Evolutionary conservation across 1,140 invertebrate genomes (phyloP).

Genomic region (Polyergus mexicanus): DNA sequence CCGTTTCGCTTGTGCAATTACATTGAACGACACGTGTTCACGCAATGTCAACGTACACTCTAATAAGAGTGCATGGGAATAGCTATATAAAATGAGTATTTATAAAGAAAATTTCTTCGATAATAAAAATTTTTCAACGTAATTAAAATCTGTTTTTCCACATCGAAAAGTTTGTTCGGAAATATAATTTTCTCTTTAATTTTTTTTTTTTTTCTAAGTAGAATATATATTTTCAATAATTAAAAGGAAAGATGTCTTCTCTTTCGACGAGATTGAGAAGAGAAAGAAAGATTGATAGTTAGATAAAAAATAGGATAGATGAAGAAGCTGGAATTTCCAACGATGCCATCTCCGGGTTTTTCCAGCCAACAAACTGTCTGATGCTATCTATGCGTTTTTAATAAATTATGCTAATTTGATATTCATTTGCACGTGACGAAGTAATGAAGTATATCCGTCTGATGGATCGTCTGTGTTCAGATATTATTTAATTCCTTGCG

Average conservation of each 20-base stretch:
- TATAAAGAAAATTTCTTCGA: background rate
- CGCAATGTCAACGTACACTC: conserved; percentile 45
- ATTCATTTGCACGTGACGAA: background rate
- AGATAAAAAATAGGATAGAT: no score
- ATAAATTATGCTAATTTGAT: conserved; percentile 14
- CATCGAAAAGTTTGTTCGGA: background rate
- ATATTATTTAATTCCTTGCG: background rate
- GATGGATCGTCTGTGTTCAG: background rate
- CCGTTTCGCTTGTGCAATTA: conserved; percentile 24
- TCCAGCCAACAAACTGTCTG: background rate
- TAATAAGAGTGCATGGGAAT: conserved; percentile 9
- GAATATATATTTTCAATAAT: background rate
- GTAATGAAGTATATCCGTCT: background rate
- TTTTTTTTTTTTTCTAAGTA: background rate
- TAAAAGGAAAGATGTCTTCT: background rate
- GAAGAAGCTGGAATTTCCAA: conserved; percentile 27
- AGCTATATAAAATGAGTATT: conserved; percentile 23
- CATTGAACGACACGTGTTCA: conserved; percentile 28
- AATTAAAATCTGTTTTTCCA: conserved; percentile 34
- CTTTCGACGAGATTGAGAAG: background rate
- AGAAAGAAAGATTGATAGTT: conserved; percentile 8
- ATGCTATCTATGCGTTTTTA: conserved; percentile 1
- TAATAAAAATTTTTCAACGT: conserved; percentile 20
- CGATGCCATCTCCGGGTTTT: background rate
- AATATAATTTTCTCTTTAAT: background rate